phyloP scores from a whole-genome alignment of 2,888 invertebrate genomes.

The Congeria kusceri region DNA sequence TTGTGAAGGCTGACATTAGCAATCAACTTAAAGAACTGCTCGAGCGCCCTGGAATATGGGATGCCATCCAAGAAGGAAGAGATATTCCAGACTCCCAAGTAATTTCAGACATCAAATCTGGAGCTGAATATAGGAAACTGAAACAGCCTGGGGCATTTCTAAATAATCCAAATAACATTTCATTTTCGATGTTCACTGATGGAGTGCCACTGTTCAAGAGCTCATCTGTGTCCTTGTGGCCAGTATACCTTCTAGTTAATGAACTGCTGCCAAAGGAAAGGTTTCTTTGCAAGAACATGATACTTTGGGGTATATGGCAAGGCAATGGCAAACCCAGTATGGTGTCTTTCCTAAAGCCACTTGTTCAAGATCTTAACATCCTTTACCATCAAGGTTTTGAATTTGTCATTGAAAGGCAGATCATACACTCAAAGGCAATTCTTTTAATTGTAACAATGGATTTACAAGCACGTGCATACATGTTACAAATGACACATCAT shows the following conservation, averaged over 20 bases:
- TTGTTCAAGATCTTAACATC: conserved; percentile 28
- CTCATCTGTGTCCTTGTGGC: conserved; percentile 42
- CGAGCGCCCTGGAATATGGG: conserved; percentile 31
- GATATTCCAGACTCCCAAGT: conserved; percentile 5
- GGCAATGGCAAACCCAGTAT: conserved; percentile 34
- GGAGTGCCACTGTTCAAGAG: conserved; percentile 43
- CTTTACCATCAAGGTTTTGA: conserved; percentile 28
- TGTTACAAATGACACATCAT: conserved; percentile 53
- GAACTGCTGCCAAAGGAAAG: conserved; percentile 37
- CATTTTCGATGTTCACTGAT: conserved; percentile 37
- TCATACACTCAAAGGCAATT: conserved; percentile 9
- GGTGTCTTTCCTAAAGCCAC: conserved; percentile 44
- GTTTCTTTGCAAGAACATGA: conserved; percentile 44
- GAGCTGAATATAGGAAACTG: conserved; percentile 30
- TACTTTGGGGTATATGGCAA: conserved; percentile 36
- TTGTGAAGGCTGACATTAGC: conserved; percentile 19
- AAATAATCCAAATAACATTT: conserved; percentile 15
- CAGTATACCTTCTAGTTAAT: conserved; percentile 52
- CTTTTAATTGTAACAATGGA: conserved; percentile 26
- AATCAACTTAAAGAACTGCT: conserved; percentile 34
- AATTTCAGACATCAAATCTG: conserved; percentile 40
- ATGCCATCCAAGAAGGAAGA: conserved; percentile 5
- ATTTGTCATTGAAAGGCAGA: background rate
- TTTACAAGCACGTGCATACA: conserved; percentile 53
- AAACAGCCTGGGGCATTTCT: conserved; percentile 37